Conservation (phyloP, 2,113 vertebrate genomes). For the Indicator indicator region DNA sequence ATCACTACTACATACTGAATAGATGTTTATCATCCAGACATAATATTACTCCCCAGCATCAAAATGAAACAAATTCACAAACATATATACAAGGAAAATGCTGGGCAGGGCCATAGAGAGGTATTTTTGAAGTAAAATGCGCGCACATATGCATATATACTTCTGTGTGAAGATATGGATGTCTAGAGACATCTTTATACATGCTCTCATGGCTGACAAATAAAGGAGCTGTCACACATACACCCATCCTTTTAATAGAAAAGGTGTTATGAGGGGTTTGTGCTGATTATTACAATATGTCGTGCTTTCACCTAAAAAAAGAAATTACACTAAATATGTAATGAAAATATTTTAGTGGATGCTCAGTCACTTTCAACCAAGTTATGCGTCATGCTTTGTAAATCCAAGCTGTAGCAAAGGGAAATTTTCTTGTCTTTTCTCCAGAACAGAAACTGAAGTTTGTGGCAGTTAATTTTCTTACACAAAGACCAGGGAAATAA, state of each 20-base stretch:
- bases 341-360: background rate
- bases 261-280: background rate
- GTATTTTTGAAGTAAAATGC: background rate
- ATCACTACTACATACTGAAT: background rate
- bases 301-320: background rate
- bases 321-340: background rate
- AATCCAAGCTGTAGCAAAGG: background rate
- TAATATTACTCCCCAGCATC: background rate
- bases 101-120: background rate
- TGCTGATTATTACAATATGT: background rate
- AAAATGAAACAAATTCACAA: background rate
- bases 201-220: background rate
- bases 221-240: background rate
- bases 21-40: background rate
- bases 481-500: background rate
- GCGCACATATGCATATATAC: background rate
- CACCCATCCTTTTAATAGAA: background rate
- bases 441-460: background rate
- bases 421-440: background rate
- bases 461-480: background rate
- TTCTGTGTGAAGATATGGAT: background rate
- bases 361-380: background rate
- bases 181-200: background rate
- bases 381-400: background rate
- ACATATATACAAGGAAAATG: background rate